Evolutionary conservation across 2,888 invertebrate species (phyloP), one percentile per base, ranked within the genome.

Genomic region (Ophion ellenae): DNA sequence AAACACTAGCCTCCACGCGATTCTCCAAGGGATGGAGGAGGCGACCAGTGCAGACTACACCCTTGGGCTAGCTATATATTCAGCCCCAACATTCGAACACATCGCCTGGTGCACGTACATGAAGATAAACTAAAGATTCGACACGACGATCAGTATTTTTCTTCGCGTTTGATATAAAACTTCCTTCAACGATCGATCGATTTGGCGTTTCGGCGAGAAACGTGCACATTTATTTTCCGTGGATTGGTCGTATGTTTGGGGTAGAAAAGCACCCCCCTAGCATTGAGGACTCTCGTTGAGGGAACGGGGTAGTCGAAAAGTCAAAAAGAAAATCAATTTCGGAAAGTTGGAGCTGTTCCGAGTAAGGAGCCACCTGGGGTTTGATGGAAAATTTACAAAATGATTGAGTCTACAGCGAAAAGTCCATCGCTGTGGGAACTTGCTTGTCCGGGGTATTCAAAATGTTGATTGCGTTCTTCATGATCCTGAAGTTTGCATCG

Each of bases 1-100:
- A 93, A 93, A 93, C 93, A 91, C 86, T 87, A 87, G 87, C 88
- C 88, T 85, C 85, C 64, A 74, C 78, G 63, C 74, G 84, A 73
- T 83, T 80, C 83, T 80, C 67, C 67, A 78, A 78, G 75, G 85
- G 83, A 32, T 69, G 57, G 57, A 45, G 53, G 70, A 47, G 73
- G 36, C n/a, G 28, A n/a, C 20, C 2, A 20, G 40, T 63, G 24
- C 61, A 17, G 61, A 69, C 47, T 82, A 75, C 66, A 73, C 75
- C 81, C 73, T 69, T 70, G 20, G 53, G 14, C 57, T 24, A 24
- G 53, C 10, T 57, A 47, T 47, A 75, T 45, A 63, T 59, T 40
- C 53, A 74, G 32, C 36, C 63, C 53, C 53, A 83, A 61, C 40
- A 57, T 79, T 76, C 57, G 36, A 80, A 80, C 32, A 53, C 64